Percentiles rank a stretch among this genome's conserved stretches.
Evolutionary conservation across 53 echinoderm and acorn worm genomes (phyloP).

Genomic region (Stichopus horrens): DNA sequence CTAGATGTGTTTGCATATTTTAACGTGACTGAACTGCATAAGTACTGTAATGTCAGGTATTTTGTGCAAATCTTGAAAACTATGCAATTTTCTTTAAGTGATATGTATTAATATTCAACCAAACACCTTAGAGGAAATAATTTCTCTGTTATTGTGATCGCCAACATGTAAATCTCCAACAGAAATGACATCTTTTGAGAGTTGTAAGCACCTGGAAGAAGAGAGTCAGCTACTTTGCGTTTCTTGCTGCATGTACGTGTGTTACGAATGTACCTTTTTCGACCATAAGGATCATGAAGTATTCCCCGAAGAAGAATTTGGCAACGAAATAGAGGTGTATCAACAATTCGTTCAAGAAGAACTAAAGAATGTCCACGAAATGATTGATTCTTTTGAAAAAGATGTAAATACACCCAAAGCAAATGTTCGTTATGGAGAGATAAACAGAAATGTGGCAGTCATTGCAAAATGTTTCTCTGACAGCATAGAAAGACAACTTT

Average conservation of each 20-base stretch:
- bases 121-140: too few species aligned
- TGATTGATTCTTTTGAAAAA: not conserved
- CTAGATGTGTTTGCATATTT: too few species aligned
- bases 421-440: not conserved
- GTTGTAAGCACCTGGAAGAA: not conserved
- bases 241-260: not conserved
- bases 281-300: not conserved
- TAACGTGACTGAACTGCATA: too few species aligned
- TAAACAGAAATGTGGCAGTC: not conserved
- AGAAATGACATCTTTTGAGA: not conserved
- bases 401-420: not conserved
- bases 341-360: not conserved
- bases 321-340: not conserved
- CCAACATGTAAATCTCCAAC: not conserved
- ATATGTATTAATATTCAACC: too few species aligned
- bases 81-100: too few species aligned
- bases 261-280: not conserved
- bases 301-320: not conserved
- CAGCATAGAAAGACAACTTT: not conserved
- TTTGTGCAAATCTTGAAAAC: too few species aligned
- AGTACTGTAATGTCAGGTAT: too few species aligned
- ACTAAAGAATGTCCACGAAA: not conserved
- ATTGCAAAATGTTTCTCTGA: not conserved
- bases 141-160: not conserved
- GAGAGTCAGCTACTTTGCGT: constrained; percentile 7